Evolutionary conservation across 2,113 vertebrate species (phyloP).

Genomic region (Gymnogyps californianus): DNA sequence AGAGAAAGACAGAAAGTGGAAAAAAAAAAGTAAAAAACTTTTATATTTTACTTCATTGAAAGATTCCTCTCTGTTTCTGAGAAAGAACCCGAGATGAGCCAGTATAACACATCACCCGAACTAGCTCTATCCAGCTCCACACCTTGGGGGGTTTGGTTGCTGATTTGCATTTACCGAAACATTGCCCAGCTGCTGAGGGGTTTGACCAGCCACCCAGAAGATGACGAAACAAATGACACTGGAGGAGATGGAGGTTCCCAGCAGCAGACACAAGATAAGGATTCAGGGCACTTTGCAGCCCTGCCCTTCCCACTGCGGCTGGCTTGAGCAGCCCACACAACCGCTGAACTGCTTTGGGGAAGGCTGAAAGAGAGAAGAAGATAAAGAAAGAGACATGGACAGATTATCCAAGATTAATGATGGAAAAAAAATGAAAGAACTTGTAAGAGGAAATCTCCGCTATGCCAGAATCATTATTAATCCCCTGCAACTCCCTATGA

Average conservation of each 20-base stretch:
- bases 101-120: neutral
- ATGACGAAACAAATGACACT: neutral
- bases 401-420: conserved; percentile 11
- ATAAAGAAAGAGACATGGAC: neutral
- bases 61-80: neutral
- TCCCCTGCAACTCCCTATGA: conserved; percentile 32
- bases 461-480: conserved; percentile 41
- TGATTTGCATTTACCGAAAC: neutral
- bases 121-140: neutral
- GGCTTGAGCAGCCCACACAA: neutral
- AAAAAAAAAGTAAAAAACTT: neutral
- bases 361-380: neutral
- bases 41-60: neutral
- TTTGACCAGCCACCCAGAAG: neutral
- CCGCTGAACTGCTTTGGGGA: neutral
- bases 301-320: neutral
- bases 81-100: neutral
- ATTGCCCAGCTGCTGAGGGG: neutral
- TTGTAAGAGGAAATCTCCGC: neutral
- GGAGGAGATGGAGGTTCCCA: neutral
- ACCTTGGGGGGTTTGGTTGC: neutral
- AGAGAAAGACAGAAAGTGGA: neutral
- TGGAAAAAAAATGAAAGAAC: neutral
- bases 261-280: neutral
- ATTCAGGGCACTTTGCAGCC: neutral